Evolutionary conservation across 2,113 vertebrate species (phyloP), one percentile per base, ranked within the genome.

Genomic region (Siphamia tubifer): DNA sequence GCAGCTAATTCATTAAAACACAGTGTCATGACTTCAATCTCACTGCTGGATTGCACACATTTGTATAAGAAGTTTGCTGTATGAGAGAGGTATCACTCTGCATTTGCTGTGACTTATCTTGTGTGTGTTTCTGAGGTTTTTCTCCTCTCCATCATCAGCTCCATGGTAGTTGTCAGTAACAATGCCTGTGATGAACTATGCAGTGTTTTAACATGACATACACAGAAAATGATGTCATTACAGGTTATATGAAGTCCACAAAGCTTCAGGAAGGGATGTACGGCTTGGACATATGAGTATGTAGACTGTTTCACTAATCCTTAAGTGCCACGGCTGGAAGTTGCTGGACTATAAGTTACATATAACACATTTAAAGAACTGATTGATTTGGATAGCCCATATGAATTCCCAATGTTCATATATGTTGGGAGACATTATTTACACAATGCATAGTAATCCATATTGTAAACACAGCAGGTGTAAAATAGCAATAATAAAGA

Each of bases 41-140:
- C 80, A 85, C 79, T 80, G 83, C 86, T 84, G 84, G 85, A 70
- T 91, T 89, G 87, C 92, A 92, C 93, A 90, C 92, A 91, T 83
- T 86, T 92, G 80, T 90, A 56, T 83, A 83, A 90, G 91, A 92
- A 83, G 88, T 91, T 93, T 91, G 91, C 94, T 92, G 91, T 93
- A 89, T 72, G 80, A 79, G 76, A 80, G 51, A 45, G 69, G 48
- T 68, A 79, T 88, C 80, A 53, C 87, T 82, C 70, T 90, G 94
- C 92, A 94, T 96, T 96, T 92, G 90, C 95, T 94, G 92, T 94
- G 90, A 93, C 91, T 90, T 92, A 90, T 92, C 93, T 93, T 94
- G 63, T 63, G 92, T 94, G 94, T 91, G 92, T 92, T 90, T 94
- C 94, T 88, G 73, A 61, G 63, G 60, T 60, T 30, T 65, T 77